phyloP scores from a whole-genome alignment of 2,888 invertebrate genomes.

The Clepsis dumicolana region DNA sequence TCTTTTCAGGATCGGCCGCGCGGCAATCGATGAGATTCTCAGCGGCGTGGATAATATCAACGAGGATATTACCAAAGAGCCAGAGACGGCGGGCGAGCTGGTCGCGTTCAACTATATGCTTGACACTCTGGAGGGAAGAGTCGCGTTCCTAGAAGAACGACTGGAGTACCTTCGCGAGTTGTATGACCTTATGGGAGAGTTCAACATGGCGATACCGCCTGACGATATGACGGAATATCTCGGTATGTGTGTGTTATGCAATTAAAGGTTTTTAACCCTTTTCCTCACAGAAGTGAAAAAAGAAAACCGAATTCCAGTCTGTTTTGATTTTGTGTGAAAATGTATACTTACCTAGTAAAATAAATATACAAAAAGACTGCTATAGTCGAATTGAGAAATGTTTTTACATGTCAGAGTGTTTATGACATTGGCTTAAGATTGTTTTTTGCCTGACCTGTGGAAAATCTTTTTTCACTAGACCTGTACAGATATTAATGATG shows the following conservation, averaged over 20 bases:
- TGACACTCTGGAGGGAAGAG: slow-evolving; percentile 88
- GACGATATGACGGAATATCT: slow-evolving; percentile 89
- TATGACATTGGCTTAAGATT: no score
- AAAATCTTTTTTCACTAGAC: no score
- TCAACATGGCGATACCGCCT: slow-evolving; percentile 89
- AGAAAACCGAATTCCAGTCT: no score
- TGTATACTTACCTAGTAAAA: no score
- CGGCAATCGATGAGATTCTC: slow-evolving; percentile 86
- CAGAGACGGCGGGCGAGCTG: slow-evolving; percentile 90
- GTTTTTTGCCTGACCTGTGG: no score
- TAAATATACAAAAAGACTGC: no score
- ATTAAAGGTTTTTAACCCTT: no score
- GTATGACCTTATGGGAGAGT: slow-evolving; percentile 94
- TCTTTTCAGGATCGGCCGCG: slow-evolving; percentile 86
- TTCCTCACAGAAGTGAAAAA: no score
- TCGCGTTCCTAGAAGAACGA: slow-evolving; percentile 90
- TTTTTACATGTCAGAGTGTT: no score
- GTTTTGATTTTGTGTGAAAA: no score
- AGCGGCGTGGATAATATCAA: slow-evolving; percentile 88
- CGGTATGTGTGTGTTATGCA: slow-evolving; percentile 65
- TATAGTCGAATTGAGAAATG: no score
- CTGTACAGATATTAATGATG: no score
- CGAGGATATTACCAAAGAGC: slow-evolving; percentile 88
- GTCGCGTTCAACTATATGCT: slow-evolving; percentile 90
- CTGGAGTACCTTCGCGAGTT: slow-evolving; percentile 93